Evolutionary conservation across 2,888 invertebrate genomes (phyloP), one percentile per base, ranked within the genome.

Genomic region (Scaptodrosophila latifasciaeformis): DNA sequence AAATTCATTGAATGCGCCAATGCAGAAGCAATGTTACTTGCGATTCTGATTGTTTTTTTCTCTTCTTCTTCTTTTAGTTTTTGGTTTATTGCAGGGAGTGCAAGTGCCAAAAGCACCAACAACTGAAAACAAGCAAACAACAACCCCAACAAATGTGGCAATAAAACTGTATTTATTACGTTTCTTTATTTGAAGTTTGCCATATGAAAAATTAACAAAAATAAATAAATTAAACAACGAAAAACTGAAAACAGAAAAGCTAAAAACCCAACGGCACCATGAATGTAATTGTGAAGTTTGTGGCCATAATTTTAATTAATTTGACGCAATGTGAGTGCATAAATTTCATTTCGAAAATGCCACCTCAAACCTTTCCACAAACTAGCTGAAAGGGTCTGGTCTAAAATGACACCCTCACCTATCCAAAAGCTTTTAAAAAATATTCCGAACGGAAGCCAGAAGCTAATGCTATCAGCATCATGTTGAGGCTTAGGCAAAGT

Each of bases 81-180:
- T 27, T 4, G 27, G 27, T 27, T 4, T 9, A 27, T n/a, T 30
- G 4, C 12, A 30, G 12, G 30, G 59, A 46, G 42, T 65, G n/a
- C 40, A 40, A 40, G 6, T n/a, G 12, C n/a, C 40, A 19, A 21
- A 17, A 12, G 12, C 40, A 19, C 13, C 40, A 40, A 19, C n/a
- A 40, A 40, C 19, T 17, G 39, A 47, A 49, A 55, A 62, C 6
- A 54, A 53, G 47, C 43, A 56, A 56, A 30, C 39, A 51, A 49
- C 10, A 29, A 29, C 50, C 43, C 39, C 46, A 65, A n/a, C n/a
- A 62, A 54, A 54, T 65, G 59, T 37, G 55, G 66, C 70, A 48
- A 71, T 71, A 74, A 71, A 71, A 70, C 42, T 55, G 65, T 71
- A 71, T 71, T 71, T 71, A 71, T 71, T 71, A 48, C 70, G 61